Evolutionary conservation across 2,888 invertebrate species (phyloP).

Genomic region (Blera fallax): DNA sequence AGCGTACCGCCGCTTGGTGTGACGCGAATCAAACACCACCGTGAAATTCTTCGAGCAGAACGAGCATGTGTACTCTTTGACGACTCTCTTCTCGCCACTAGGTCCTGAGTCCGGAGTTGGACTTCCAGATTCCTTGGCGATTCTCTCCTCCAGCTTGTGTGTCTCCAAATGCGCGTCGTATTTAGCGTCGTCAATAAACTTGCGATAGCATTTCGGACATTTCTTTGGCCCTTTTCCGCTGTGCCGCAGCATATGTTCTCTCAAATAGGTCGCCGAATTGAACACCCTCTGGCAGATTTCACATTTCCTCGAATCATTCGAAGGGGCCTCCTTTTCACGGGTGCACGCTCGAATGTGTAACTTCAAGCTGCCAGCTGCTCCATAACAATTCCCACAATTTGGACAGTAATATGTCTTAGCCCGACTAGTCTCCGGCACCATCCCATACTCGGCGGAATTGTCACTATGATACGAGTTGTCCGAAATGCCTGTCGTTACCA

Average conservation of each 20-base stretch:
- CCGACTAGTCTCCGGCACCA: conserved; percentile 70
- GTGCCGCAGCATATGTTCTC: conserved; percentile 81
- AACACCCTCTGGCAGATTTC: conserved; percentile 80
- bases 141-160: conserved; percentile 79
- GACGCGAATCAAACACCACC: conserved; percentile 80
- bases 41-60: conserved; percentile 80
- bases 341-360: conserved; percentile 81
- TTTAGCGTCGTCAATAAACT: conserved; percentile 80
- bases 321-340: conserved; percentile 78
- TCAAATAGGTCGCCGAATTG: conserved; percentile 80
- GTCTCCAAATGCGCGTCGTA: conserved; percentile 79
- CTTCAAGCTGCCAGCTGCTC: conserved; percentile 80
- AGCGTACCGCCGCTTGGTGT: conserved; percentile 81
- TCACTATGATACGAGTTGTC: conserved; percentile 58
- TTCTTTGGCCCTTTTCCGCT: conserved; percentile 80
- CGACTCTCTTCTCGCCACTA: conserved; percentile 79
- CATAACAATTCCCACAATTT: conserved; percentile 81
- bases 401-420: conserved; percentile 80
- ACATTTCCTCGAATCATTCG: conserved; percentile 79
- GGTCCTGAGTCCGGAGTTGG: conserved; percentile 34
- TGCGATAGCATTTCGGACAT: conserved; percentile 80
- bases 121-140: conserved; percentile 78
- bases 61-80: conserved; percentile 81
- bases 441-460: conserved; percentile 60
- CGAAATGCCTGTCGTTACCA: neutral